Evolutionary conservation across 35 echinoderm and acorn worm genomes (phyloP).

Genomic region (Apostichopus parvimensis): DNA sequence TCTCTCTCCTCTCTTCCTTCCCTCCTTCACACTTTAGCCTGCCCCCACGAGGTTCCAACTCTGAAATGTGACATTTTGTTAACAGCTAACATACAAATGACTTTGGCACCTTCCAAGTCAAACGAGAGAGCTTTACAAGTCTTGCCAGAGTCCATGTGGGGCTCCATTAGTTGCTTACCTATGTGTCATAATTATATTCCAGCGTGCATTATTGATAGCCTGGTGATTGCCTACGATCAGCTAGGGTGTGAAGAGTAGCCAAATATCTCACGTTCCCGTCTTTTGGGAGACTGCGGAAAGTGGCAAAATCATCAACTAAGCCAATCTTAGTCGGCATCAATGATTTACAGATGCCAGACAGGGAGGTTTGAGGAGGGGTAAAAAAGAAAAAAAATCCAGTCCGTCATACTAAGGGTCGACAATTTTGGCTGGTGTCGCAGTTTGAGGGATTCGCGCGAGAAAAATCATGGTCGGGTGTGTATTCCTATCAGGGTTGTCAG

Average conservation of each 20-base stretch:
- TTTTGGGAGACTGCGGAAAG: constrained; percentile 47
- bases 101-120: constrained; percentile 54
- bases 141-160: constrained; percentile 32
- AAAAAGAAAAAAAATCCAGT: constrained; percentile 18
- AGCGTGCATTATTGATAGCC: constrained; percentile 60
- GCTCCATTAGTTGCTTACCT: constrained; percentile 32
- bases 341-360: constrained; percentile 49
- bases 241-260: constrained; percentile 53
- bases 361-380: constrained; percentile 52
- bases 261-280: constrained; percentile 46
- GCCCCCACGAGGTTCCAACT: constrained; percentile 56
- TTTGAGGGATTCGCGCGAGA: constrained; percentile 46
- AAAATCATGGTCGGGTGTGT: constrained; percentile 58
- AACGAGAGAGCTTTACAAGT: constrained; percentile 52
- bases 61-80: constrained; percentile 65
- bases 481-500: constrained; percentile 48
- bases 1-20: constrained; percentile 25
- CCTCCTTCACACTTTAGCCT: constrained; percentile 57
- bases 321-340: constrained; percentile 57
- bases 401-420: constrained; percentile 45
- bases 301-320: constrained; percentile 57
- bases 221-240: constrained; percentile 48
- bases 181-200: constrained; percentile 61
- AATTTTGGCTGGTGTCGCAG: constrained; percentile 40
- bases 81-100: constrained; percentile 69